Evolutionary conservation across 2,888 invertebrate species (phyloP).

Genomic region (Caenorhabditis plicata): DNA sequence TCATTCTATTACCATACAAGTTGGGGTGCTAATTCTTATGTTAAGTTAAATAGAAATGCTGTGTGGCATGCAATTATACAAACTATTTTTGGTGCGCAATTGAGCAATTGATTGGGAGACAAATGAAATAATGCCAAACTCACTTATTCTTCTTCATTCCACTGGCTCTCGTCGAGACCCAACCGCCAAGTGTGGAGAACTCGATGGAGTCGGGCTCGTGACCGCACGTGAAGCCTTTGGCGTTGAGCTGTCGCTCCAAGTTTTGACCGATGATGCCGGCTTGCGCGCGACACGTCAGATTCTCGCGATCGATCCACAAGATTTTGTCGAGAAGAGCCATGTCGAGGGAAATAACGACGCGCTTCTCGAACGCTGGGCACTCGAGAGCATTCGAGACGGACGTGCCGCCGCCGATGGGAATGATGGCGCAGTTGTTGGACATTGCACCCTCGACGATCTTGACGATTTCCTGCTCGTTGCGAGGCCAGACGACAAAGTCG

Average conservation of each 20-base stretch:
- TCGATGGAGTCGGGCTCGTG: constrained; percentile 98
- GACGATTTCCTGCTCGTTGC: constrained; percentile 39
- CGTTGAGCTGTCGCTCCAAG: constrained; percentile 51
- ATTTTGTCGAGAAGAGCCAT: constrained; percentile 92
- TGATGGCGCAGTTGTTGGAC: constrained; percentile 78
- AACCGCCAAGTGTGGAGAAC: constrained; percentile 85
- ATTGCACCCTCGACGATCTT: constrained; percentile 78
- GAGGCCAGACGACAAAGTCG: constrained; percentile 91
- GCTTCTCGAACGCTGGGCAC: constrained; percentile 70
- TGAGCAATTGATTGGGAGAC: not conserved
- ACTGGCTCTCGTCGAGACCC: constrained; percentile 94
- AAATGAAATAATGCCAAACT: not conserved
- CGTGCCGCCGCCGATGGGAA: constrained; percentile 71
- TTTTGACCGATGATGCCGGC: constrained; percentile 59
- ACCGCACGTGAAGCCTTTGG: constrained; percentile 70
- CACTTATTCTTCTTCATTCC: constrained; percentile 98
- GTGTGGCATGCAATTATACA: too few relatives aligned
- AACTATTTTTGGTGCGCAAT: too few relatives aligned
- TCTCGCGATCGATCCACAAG: constrained; percentile 86
- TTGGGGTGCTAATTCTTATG: too few relatives aligned
- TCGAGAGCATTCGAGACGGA: constrained; percentile 62
- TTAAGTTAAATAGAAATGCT: too few relatives aligned
- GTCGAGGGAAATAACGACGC: constrained; percentile 85
- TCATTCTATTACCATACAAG: too few relatives aligned
- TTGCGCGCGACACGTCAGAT: constrained; percentile 78